Conservation (phyloP, 1,140 invertebrate species). For the Wiebesia pumilae region DNA sequence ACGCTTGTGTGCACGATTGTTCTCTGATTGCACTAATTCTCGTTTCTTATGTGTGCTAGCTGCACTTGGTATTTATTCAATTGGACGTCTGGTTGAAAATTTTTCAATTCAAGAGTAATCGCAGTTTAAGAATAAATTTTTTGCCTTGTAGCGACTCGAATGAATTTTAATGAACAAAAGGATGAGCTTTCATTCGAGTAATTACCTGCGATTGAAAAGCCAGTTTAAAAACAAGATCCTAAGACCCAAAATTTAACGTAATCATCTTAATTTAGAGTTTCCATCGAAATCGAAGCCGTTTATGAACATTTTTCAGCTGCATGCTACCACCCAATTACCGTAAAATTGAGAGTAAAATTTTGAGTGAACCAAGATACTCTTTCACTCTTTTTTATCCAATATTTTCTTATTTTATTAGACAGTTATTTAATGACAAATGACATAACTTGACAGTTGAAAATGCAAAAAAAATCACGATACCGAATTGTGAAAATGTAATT, state of each 20-base stretch:
- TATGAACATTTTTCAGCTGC: background rate
- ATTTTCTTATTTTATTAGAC: background rate
- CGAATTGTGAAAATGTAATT: background rate
- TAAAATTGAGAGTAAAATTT: background rate
- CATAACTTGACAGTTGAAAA: background rate
- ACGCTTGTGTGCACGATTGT: conserved; percentile 12
- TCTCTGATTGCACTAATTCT: conserved; percentile 51
- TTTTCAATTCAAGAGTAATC: background rate
- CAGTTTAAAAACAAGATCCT: background rate
- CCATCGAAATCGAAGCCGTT: background rate
- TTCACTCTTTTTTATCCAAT: background rate
- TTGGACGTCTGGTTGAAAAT: conserved; percentile 23
- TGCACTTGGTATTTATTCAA: conserved; percentile 7
- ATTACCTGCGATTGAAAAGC: background rate
- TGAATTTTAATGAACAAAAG: background rate
- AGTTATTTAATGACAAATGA: background rate
- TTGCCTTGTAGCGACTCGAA: background rate
- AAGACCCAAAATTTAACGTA: background rate
- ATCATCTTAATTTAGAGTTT: background rate
- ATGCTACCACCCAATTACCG: background rate
- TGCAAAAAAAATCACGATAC: background rate
- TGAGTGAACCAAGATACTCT: background rate
- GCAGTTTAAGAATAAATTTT: background rate
- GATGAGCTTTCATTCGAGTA: background rate
- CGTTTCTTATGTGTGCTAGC: conserved; percentile 30